Conservation (phyloP, 2,888 invertebrate genomes). For the Empis livida region DNA sequence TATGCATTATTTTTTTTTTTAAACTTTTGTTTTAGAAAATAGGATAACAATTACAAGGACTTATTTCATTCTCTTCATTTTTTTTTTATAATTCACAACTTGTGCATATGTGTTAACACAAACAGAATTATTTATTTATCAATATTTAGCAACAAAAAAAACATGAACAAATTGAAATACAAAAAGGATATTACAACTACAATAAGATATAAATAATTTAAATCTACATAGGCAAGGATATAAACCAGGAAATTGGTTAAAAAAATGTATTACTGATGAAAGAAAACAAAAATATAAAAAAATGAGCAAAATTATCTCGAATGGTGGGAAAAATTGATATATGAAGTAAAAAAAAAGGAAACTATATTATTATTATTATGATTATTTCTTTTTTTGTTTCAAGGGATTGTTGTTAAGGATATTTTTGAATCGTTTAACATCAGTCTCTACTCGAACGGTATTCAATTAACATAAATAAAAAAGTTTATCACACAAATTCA, state of each 20-base stretch:
- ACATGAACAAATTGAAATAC: background rate
- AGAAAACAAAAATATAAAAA: background rate
- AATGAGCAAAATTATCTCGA: background rate
- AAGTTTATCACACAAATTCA: no score
- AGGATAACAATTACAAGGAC: background rate
- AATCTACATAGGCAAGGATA: background rate
- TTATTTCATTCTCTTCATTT: background rate
- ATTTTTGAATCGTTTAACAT: background rate
- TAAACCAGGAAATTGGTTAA: background rate
- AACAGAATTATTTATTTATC: background rate
- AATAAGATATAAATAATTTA: background rate
- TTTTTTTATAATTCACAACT: no score
- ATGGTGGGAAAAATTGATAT: no score
- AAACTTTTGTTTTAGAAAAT: background rate
- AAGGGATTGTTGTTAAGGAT: no score
- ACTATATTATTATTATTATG: background rate
- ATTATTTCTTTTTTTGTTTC: background rate
- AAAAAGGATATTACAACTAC: background rate
- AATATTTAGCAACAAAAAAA: background rate
- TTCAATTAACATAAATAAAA: constrained; percentile 4
- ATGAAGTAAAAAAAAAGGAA: background rate
- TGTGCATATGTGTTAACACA: background rate
- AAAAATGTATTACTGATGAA: background rate
- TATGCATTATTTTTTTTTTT: background rate
- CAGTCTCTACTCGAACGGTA: constrained; percentile 10